phyloP scores from a whole-genome alignment of 1,140 invertebrate species.

The Cherax quadricarinatus region DNA sequence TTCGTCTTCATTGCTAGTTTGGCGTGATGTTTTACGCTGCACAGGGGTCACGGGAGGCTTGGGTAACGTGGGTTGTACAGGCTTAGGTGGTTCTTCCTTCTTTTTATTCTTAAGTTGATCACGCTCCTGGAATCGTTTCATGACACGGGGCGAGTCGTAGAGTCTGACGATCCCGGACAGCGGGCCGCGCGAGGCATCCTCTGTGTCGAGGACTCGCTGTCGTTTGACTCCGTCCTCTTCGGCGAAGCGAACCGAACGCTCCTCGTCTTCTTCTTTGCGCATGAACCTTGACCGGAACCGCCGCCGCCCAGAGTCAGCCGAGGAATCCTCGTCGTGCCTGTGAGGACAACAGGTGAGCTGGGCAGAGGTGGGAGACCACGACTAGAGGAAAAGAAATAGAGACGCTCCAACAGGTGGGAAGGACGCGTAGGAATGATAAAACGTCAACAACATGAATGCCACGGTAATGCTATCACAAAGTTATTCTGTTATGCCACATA shows the following conservation, averaged over 20 bases:
- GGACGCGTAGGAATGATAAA: background rate
- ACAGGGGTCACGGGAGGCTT: constrained; percentile 75
- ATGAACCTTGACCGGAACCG: constrained; percentile 85
- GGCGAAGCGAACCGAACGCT: constrained; percentile 69
- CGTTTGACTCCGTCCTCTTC: constrained; percentile 68
- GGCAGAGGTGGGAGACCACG: constrained; percentile 48
- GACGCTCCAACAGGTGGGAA: background rate
- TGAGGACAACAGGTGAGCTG: constrained; percentile 69
- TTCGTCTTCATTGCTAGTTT: constrained; percentile 89
- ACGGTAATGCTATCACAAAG: background rate
- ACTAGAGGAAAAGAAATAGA: constrained; percentile 32
- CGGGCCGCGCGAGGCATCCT: constrained; percentile 91
- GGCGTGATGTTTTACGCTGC: constrained; percentile 78
- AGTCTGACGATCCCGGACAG: constrained; percentile 83
- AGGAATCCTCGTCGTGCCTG: constrained; percentile 74
- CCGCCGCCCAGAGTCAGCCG: constrained; percentile 74
- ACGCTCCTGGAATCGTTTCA: constrained; percentile 86
- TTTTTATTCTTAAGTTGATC: constrained; percentile 72
- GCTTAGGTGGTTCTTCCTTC: constrained; percentile 74
- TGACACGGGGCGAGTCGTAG: constrained; percentile 88
- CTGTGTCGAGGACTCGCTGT: constrained; percentile 87
- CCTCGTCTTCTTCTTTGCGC: constrained; percentile 78
- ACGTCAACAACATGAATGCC: background rate
- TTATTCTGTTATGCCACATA: background rate
- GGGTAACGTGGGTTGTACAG: constrained; percentile 79